Conservation (phyloP, 2,113 vertebrate genomes). For the Tringa solitaria region DNA sequence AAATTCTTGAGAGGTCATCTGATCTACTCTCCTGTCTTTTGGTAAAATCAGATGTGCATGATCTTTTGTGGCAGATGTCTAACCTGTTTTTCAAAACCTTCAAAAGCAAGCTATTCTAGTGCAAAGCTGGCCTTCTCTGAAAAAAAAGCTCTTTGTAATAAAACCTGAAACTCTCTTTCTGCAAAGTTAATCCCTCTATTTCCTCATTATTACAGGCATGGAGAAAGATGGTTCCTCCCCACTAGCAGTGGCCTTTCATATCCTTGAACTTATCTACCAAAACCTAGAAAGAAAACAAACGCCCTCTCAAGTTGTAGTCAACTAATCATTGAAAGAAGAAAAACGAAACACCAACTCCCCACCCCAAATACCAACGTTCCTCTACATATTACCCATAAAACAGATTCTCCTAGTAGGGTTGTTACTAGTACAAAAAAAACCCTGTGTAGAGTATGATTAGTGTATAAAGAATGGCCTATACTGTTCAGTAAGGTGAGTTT, state of each 20-base stretch:
- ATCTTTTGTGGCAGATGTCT: conserved; percentile 23
- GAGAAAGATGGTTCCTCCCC: background rate
- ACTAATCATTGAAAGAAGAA: background rate
- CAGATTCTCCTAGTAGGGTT: background rate
- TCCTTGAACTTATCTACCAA: background rate
- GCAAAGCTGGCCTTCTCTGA: background rate
- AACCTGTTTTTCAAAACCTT: conserved; percentile 36
- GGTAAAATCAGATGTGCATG: background rate
- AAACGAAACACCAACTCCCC: background rate
- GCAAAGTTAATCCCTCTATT: conserved; percentile 13
- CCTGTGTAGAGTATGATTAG: too few species aligned
- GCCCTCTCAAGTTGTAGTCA: background rate
- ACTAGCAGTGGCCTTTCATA: background rate
- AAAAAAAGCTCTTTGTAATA: conserved; percentile 1
- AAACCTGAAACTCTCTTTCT: background rate
- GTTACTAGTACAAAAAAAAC: background rate
- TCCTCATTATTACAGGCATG: background rate
- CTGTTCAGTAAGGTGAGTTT: background rate
- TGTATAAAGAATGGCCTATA: background rate
- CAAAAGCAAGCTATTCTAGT: conserved; percentile 20
- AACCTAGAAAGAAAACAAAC: background rate
- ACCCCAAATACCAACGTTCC: background rate
- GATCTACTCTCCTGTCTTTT: conserved; percentile 8
- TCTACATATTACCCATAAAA: background rate
- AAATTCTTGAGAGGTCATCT: conserved; percentile 42